A percentile compares a stretch with the other conserved stretches of the same genome.
Evolutionary conservation across 1,140 invertebrate species (phyloP).

Genomic region (Ectropis grisescens): DNA sequence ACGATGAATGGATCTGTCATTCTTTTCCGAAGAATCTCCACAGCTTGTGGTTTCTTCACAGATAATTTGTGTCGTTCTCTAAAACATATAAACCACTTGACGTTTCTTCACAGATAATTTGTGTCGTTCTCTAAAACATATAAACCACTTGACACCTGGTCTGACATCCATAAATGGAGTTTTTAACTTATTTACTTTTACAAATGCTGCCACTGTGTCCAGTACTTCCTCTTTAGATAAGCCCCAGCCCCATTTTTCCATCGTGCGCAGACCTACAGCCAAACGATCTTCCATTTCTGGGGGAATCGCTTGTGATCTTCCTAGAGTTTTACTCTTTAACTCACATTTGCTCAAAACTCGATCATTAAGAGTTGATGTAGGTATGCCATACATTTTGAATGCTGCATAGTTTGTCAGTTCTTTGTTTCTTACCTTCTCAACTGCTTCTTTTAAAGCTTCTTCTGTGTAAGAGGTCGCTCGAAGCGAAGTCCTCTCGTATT

Average conservation of each 20-base stretch:
- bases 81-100: conserved; percentile 1
- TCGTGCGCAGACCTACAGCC: neutral
- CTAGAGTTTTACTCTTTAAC: conserved; percentile 2
- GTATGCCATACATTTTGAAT: conserved; percentile 5
- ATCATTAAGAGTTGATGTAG: conserved; percentile 4
- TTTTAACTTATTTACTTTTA: conserved; percentile 7
- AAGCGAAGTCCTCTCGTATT: conserved; percentile 2
- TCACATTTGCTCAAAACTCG: conserved; percentile 2
- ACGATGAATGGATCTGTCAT: conserved; percentile 17
- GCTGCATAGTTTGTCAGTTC: conserved; percentile 5
- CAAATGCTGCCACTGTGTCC: conserved; percentile 1
- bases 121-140: too few species aligned
- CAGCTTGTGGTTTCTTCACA: conserved; percentile 13
- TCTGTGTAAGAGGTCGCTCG: conserved; percentile 1
- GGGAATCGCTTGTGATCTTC: conserved; percentile 2
- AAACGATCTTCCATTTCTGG: conserved; percentile 5
- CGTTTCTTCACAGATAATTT: conserved; percentile 10
- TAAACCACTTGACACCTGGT: conserved; percentile 6
- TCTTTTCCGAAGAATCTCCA: conserved; percentile 12
- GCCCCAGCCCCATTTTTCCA: conserved; percentile 11
- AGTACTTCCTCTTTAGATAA: conserved; percentile 6
- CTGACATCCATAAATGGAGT: conserved; percentile 7
- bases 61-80: conserved; percentile 1
- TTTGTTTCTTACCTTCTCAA: conserved; percentile 6
- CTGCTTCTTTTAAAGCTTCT: conserved; percentile 2